Base-by-base conservation (phyloP, 1,140 invertebrate genomes). In the Cydia amplana region DNA sequence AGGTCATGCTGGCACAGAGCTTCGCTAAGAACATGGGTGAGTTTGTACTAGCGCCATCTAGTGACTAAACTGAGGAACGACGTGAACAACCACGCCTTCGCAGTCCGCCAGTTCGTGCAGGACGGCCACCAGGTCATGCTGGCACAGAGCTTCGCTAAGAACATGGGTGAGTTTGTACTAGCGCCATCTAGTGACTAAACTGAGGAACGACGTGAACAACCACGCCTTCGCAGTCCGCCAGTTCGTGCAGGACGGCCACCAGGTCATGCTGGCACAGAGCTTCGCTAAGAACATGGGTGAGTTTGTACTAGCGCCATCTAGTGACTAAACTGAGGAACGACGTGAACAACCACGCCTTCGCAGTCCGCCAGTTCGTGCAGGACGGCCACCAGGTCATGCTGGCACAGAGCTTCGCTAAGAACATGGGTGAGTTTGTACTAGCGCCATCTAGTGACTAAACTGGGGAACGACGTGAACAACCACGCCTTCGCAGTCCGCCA, bases 11-110 rank as follows among this genome's bases (percentile, higher is more conserved):
- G 49, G 95, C 97, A 36, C 99, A 99, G 93, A 99, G 98, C 51
- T 99, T 96, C 94, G 98, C 99, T 76, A 99, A 99, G 93, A 99
- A 99, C 91, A 99, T 99, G 98, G 99, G 98, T 85, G 93, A 97
- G 67, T 77, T n/a, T n/a, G n/a, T n/a, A 18, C n/a, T 18, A 60
- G n/a, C 51, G 20, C 51, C 51, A 60, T 43, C 40, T 25, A 25
- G 25, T 25, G 25, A 25, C 1, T 25, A 25, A 25, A 25, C 25
- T 3, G 25, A 25, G 25, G 25, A 25, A 25, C 79, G 95, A 98
- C 92, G 95, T 97, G 60, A 95, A 96, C 77, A 96, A 94, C 78
- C 99, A 99, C 93, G 97, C 99, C 2, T 95, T 95, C 90, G 97
- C 98, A 36, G 95, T 99, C 0, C 94, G 98, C 77, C 93, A 96